Evolutionary conservation across 2,113 vertebrate genomes (phyloP).

Genomic region (Pao palembangensis): DNA sequence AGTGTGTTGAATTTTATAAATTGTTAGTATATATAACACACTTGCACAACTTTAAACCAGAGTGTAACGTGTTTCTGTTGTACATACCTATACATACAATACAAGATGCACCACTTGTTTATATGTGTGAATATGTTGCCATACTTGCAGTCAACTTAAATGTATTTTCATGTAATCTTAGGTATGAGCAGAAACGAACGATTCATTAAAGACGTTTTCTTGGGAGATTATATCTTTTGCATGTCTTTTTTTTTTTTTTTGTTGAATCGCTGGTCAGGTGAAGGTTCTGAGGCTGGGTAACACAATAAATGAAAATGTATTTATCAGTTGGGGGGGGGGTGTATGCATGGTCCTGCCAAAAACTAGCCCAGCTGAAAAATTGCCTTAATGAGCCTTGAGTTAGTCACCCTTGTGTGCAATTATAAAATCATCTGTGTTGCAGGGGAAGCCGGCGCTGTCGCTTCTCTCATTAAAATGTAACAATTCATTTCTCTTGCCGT

Average conservation of each 20-base stretch:
- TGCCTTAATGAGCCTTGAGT: constrained; percentile 68
- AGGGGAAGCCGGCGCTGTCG: constrained; percentile 83
- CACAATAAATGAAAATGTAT: constrained; percentile 48
- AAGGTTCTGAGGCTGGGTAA: constrained; percentile 2
- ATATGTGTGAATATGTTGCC: constrained; percentile 78
- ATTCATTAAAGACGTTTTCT: constrained; percentile 80
- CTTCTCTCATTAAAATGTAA: constrained; percentile 97
- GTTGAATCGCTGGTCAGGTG: not conserved
- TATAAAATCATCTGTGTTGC: constrained; percentile 86
- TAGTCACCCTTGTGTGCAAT: constrained; percentile 78
- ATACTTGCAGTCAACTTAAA: constrained; percentile 75
- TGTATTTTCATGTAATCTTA: constrained; percentile 80
- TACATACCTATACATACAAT: constrained; percentile 75
- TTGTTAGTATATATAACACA: constrained; percentile 75
- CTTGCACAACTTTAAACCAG: constrained; percentile 74
- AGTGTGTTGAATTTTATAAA: constrained; percentile 74
- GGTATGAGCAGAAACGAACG: constrained; percentile 72
- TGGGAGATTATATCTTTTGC: constrained; percentile 56
- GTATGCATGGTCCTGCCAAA: constrained; percentile 56
- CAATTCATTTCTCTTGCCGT: constrained; percentile 88
- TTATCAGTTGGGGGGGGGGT: constrained; percentile 27
- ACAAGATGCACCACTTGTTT: constrained; percentile 78
- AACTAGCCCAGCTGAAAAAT: constrained; percentile 64
- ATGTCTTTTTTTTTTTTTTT: constrained; percentile 26
- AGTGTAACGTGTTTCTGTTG: constrained; percentile 76